A percentile compares a stretch with the other conserved stretches of the same genome.
Conservation (phyloP, 2,797 vertebrate genomes). For the Molossus molossus region DNA sequence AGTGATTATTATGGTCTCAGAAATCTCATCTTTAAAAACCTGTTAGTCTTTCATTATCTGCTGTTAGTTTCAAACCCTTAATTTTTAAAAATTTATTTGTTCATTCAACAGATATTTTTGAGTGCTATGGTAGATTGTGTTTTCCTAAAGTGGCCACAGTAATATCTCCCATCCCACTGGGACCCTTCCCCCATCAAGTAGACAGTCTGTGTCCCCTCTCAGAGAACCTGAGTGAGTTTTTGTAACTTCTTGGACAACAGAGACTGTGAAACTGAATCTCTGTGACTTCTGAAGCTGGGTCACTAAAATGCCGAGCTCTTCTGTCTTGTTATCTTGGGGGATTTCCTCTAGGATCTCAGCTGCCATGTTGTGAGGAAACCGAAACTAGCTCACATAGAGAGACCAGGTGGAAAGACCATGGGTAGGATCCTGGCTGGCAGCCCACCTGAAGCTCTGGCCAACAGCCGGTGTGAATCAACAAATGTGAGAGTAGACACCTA, state of each 20-base stretch:
- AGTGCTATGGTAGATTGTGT: not conserved
- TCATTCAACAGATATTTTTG: not conserved
- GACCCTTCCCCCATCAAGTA: not conserved
- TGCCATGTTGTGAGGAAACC: not conserved
- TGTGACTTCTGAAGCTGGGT: not conserved
- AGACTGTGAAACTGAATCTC: not conserved
- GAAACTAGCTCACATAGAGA: not conserved
- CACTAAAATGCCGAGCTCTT: not conserved
- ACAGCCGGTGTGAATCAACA: not conserved
- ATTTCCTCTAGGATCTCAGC: not conserved
- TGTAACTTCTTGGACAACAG: not conserved
- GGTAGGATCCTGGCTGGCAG: not conserved
- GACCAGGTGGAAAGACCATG: not conserved
- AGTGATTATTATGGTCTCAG: not conserved
- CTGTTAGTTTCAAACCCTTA: not conserved
- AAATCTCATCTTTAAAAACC: not conserved
- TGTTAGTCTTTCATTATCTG: not conserved
- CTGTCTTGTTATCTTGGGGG: not conserved
- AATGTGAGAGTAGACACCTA: not conserved
- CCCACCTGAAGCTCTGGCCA: not conserved
- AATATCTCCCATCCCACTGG: not conserved
- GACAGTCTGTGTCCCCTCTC: not conserved
- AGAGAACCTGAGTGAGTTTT: not conserved
- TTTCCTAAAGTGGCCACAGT: not conserved
- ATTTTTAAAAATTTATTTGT: not conserved